Percentiles rank a stretch among this genome's conserved stretches.
These are phyloP conservation scores for Lasioglossum villosulum DNA, from an alignment of 2,888 invertebrate genomes.

Conservation along the genomic window DNA sequence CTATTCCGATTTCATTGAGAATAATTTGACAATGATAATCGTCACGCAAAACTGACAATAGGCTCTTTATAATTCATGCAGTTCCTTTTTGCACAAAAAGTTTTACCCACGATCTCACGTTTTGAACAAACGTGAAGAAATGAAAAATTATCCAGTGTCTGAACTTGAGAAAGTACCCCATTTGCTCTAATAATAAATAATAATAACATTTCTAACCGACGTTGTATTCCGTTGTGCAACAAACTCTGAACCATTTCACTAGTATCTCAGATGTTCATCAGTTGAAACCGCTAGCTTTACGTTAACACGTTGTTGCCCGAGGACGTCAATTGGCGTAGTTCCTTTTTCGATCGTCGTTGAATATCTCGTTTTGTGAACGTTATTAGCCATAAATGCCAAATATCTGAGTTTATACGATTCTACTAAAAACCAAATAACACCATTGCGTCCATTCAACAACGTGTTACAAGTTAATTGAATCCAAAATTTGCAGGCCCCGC, in stretches of 20 bases:
- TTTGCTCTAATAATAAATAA: background rate
- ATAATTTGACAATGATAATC: background rate
- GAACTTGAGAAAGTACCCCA: background rate
- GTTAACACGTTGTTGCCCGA: background rate
- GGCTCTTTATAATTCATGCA: too few relatives aligned
- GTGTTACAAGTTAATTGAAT: background rate
- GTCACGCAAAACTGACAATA: background rate
- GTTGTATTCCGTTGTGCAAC: background rate
- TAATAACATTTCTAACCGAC: background rate
- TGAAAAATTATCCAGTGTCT: background rate
- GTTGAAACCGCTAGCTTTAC: background rate
- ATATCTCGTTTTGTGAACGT: background rate
- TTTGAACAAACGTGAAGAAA: background rate
- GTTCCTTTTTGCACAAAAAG: background rate
- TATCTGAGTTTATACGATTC: background rate
- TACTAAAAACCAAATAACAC: background rate
- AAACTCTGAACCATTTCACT: background rate
- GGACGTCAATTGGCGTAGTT: background rate
- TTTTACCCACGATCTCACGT: background rate
- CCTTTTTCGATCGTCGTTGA: background rate
- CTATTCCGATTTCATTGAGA: background rate
- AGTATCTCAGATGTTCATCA: background rate
- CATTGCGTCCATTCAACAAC: background rate
- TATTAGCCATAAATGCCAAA: background rate
- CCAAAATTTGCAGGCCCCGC: background rate